These are phyloP conservation scores for Arbacia lixula DNA, from an alignment of 53 echinoderm and acorn worm genomes.

Conservation along the genomic window DNA sequence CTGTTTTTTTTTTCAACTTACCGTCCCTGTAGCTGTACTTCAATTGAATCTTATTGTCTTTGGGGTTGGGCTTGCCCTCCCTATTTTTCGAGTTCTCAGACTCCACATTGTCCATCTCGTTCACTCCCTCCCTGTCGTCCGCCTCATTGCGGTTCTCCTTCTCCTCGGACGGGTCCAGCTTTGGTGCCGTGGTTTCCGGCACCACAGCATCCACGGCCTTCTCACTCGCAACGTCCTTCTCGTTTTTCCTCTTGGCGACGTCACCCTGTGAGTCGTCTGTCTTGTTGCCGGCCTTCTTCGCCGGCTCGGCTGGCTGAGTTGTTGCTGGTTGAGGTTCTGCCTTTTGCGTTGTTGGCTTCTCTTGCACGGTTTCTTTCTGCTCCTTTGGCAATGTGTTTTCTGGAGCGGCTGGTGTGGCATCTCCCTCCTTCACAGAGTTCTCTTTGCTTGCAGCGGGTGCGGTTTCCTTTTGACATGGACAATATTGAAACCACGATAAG, in stretches of 20 bases:
- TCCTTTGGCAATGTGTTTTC: slow-evolving; percentile 42
- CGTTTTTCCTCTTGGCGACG: slow-evolving; percentile 50
- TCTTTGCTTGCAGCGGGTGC: slow-evolving; percentile 26
- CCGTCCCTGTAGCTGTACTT: slow-evolving; percentile 99
- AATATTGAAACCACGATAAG: too few relatives aligned
- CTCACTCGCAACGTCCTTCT: not conserved
- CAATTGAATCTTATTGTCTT: slow-evolving; percentile 96
- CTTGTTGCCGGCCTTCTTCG: slow-evolving; percentile 43
- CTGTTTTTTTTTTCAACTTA: slow-evolving; percentile 63
- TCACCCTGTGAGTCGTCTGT: slow-evolving; percentile 22
- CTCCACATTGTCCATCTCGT: slow-evolving; percentile 76
- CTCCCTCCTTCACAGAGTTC: slow-evolving; percentile 28
- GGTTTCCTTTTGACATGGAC: too few relatives aligned
- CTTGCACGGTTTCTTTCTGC: slow-evolving; percentile 2
- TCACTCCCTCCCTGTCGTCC: slow-evolving; percentile 77
- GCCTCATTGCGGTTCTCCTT: slow-evolving; percentile 43
- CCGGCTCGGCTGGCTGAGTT: slow-evolving; percentile 29
- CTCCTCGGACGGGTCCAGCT: slow-evolving; percentile 17
- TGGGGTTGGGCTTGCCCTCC: slow-evolving; percentile 68
- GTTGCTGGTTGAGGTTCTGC: slow-evolving; percentile 23
- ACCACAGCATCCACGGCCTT: slow-evolving; percentile 23
- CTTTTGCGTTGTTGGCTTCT: not conserved
- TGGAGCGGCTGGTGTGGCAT: not conserved
- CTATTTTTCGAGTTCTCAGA: slow-evolving; percentile 79
- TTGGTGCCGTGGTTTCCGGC: slow-evolving; percentile 41